These are phyloP conservation scores for Monoplex corrugatus DNA, from an alignment of 2,888 invertebrate species.

Conservation along the genomic window DNA sequence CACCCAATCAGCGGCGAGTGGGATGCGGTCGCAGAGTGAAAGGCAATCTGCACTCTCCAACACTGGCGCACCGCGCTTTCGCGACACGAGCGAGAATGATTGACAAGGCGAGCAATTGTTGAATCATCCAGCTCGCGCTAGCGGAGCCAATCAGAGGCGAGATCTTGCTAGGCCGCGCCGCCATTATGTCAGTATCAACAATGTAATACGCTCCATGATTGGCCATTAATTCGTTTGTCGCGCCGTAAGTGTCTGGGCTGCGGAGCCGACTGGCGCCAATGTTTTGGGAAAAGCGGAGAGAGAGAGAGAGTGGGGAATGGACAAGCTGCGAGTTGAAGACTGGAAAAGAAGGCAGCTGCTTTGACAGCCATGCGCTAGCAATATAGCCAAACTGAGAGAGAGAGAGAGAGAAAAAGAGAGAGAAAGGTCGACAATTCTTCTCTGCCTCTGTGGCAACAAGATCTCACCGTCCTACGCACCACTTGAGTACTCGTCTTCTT, in stretches of 20 bases:
- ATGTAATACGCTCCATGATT: slow-evolving; percentile 68
- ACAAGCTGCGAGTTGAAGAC: not conserved
- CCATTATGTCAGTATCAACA: slow-evolving; percentile 71
- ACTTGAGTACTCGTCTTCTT: too few relatives aligned
- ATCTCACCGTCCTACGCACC: too few relatives aligned
- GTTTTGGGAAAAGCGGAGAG: not conserved
- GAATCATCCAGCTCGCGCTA: slow-evolving; percentile 58
- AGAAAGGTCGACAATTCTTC: not conserved
- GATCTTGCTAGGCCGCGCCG: slow-evolving; percentile 58
- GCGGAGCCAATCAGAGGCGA: slow-evolving; percentile 54
- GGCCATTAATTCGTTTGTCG: slow-evolving; percentile 69
- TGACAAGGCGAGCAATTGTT: slow-evolving; percentile 60
- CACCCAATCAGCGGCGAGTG: slow-evolving; percentile 10
- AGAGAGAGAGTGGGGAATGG: not conserved
- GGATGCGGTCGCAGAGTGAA: not conserved
- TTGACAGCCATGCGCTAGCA: not conserved
- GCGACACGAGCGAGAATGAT: slow-evolving; percentile 50
- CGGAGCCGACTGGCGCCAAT: slow-evolving; percentile 62
- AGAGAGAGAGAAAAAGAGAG: not conserved
- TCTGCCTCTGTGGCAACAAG: too few relatives aligned
- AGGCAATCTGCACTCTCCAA: slow-evolving; percentile 13
- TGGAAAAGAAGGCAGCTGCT: not conserved
- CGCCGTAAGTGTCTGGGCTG: slow-evolving; percentile 64
- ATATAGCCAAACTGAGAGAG: not conserved
- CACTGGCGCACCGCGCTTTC: slow-evolving; percentile 10